Evolutionary conservation across 2,113 vertebrate species (phyloP), one percentile per base, ranked within the genome.

Genomic region (Salvelinus sp.): DNA sequence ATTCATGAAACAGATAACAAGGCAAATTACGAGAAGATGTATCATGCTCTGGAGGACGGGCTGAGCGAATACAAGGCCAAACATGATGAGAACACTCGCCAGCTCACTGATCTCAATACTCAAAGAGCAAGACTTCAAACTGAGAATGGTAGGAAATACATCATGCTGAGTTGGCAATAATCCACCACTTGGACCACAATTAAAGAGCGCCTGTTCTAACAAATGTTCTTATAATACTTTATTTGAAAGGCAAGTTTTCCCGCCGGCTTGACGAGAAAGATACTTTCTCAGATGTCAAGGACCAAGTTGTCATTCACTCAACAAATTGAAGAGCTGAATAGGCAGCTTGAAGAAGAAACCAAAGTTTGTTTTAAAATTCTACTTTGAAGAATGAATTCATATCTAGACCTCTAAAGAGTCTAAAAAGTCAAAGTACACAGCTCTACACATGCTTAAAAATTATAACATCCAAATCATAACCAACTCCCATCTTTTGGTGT

Each of bases 1-100:
- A 66, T 16, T 54, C 48, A 54, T 18, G 48, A 54, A 54, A 54
- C 16, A 18, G 16, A 54, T 54, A 1, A 18, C 48, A 3, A 95
- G 94, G 90, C 90, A 74, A 93, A 91, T 60, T 85, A 93, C 20
- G 94, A 95, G 64, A 95, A 94, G 85, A 91, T 93, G 85, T 93
- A 92, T 7, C 91, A 90, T 0, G 83, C 92, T 0, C 82, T 95
- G 1, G 94, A 95, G 78, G 94, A 95, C 44, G 93, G 95, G 4
- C 82, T 93, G n/a, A 92, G 89, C 79, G 94, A 95, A 44, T 64
- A 90, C 3, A 95, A 92, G 76, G 23, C 87, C 0, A 95, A 92
- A 62, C 91, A 93, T 0, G 93, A 95, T 14, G 92, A 95, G 74
- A 90, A 93, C 30, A 84, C 90, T 3, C 83, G 93, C 23, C 80